Base-by-base conservation (phyloP, 2,113 vertebrate genomes). In the Ceuthmochares aereus region DNA sequence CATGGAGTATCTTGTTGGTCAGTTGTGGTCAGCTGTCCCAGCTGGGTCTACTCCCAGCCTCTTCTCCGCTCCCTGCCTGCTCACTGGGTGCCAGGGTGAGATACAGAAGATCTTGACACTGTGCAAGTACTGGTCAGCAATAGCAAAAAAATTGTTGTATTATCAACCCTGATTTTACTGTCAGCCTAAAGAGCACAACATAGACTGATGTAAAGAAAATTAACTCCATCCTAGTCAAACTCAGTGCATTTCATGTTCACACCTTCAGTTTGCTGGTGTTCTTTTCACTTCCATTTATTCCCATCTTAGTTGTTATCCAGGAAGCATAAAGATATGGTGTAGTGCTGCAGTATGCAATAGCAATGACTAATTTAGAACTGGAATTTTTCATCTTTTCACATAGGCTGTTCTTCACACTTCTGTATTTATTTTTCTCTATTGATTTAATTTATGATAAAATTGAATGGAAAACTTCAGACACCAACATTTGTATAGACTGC, bases 91-190 rank as follows among this genome's bases (percentile, higher is more conserved):
- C 2, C 52, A 43, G 21, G 63, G 32, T 5, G 20, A 77, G 34
- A 36, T 52, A 7, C 9, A 26, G 54, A 10, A 26, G 54, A 10
- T 17, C 20, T 20, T 40, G 23, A 43, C 12, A 7, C 12, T 36
- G 13, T 36, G 8, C 21, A 55, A 55, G 42, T 10, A 6, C n/a
- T 20, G 15, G 12, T 76, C 59, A 66, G n/a, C 13, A 37, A 7
- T 0, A 52, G 4, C 4, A 54, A 62, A 87, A 74, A 73, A 4
- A 14, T 2, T 79, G 7, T 2, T 79, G 7, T 2, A 0, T 64
- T 34, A 62, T 23, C 30, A 67, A 2, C 16, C 11, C 27, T 36
- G 7, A n/a, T 75, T 79, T 42, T 6, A 8, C 37, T 25, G 59
- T 7, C 36, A 30, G 9, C 32, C 17, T 63, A 32, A 89, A 36